Percentiles rank a stretch among this genome's conserved stretches.
These are phyloP conservation scores for Plutomurus gul DNA, from an alignment of 1,140 invertebrate genomes.

Conservation along the genomic window DNA sequence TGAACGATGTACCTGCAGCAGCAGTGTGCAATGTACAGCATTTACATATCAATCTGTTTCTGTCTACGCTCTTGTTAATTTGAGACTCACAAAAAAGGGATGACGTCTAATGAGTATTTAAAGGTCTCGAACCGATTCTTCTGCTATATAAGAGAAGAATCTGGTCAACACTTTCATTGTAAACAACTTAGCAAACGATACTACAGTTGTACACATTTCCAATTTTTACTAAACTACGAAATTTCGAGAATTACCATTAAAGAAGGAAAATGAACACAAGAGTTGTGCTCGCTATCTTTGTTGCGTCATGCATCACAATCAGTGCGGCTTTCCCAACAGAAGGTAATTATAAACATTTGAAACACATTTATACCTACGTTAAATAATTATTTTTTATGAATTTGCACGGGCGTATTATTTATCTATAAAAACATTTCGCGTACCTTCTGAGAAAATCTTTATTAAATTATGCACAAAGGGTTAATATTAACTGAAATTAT, in stretches of 20 bases:
- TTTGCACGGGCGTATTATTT: too few species aligned
- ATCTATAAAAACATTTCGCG: too few species aligned
- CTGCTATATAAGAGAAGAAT: slow-evolving; percentile 16
- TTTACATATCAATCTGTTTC: neutral
- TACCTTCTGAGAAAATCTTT: too few species aligned
- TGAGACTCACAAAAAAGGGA: neutral
- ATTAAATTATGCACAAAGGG: too few species aligned
- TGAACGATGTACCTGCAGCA: too few species aligned
- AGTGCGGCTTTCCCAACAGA: neutral
- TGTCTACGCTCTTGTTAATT: neutral
- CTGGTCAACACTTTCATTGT: neutral
- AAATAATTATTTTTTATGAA: too few species aligned
- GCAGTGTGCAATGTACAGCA: too few species aligned
- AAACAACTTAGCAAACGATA: neutral
- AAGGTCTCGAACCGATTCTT: neutral
- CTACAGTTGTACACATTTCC: neutral
- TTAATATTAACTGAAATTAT: neutral
- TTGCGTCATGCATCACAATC: neutral
- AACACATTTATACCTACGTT: too few species aligned
- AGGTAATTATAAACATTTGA: too few species aligned
- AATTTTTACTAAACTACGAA: neutral
- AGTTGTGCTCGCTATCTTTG: neutral
- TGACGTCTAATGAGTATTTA: neutral
- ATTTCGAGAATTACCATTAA: neutral
- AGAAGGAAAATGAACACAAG: neutral